Base-by-base conservation (phyloP, 2,797 vertebrate genomes). In the Manis javanica region DNA sequence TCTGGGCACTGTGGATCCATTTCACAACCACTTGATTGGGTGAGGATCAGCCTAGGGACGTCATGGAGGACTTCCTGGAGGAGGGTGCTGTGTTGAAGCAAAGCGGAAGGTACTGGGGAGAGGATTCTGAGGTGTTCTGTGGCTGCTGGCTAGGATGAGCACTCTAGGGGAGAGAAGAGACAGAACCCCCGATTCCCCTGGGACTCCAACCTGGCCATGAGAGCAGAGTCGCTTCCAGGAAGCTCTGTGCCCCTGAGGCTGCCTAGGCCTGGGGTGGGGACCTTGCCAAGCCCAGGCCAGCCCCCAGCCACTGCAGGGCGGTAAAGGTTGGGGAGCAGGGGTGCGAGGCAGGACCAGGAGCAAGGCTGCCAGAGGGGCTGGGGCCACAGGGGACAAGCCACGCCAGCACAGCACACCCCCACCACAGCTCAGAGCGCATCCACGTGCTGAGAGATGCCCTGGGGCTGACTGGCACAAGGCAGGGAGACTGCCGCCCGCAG, bases 271-370 rank as follows among this genome's bases (percentile, higher is more conserved):
- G 11, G 2, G 2, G 7, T 12, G 42, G 39, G 31, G 51, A 85
- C 26, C 42, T 55, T 31, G 61, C 57, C 37, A 46, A 5, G 39
- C 2, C n/a, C 12, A 51, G n/a, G 63, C 6, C 3, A 61, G 69
- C 7, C 42, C 42, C 24, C 7, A 31, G 23, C 21, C 5, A 0
- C 42, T 0, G 0, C 46, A 10, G 53, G 7, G 29, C 5, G 42
- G 82, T 55, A 51, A 53, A 57, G 11, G 1, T 53, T 18, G 3
- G 31, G n/a, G 49, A 18, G 12, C 37, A 23, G 5, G 11, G 15
- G 51, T 1, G 21, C 8, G 7, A 24, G 13, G 21, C 46, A 55
- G 55, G 66, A 34, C 39, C 14, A 37, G 26, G 16, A 23, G 23
- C 57, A 51, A 90, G 64, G 55, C 55, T 21, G 29, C 63, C 24